phyloP scores from a whole-genome alignment of 2,797 vertebrate genomes.

The Pelobates cultripes region DNA sequence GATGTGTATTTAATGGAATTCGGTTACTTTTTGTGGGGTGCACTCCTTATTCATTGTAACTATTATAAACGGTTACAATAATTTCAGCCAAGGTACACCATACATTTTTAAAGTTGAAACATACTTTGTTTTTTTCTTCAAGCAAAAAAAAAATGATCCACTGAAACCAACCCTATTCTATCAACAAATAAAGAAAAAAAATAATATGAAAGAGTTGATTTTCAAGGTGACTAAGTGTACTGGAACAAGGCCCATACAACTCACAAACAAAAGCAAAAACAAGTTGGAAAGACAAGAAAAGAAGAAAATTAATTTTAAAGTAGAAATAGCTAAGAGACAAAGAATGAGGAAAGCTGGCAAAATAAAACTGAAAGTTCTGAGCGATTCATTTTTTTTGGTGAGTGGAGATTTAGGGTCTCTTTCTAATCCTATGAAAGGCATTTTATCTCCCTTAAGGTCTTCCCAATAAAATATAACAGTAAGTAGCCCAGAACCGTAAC shows the following conservation, averaged over 20 bases:
- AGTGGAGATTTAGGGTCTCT: conserved; percentile 41
- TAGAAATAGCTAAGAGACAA: conserved; percentile 41
- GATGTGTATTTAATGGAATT: too few relatives aligned
- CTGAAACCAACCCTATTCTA: conserved; percentile 45
- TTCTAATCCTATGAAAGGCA: conserved; percentile 42
- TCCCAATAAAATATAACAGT: conserved; percentile 47
- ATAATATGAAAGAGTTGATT: conserved; percentile 16
- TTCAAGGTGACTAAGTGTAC: conserved; percentile 52
- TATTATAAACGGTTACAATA: too few relatives aligned
- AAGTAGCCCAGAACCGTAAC: conserved; percentile 27
- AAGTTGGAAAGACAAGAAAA: conserved; percentile 29
- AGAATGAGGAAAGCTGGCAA: conserved; percentile 19
- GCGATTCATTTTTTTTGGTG: conserved; percentile 26
- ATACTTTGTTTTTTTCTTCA: conserved; percentile 14
- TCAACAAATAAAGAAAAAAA: conserved; percentile 36
- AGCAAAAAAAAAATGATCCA: conserved; percentile 39
- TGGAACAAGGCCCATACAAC: conserved; percentile 33
- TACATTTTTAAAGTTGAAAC: conserved; percentile 43
- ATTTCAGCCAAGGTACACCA: conserved; percentile 30
- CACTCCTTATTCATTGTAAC: too few relatives aligned
- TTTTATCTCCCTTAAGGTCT: conserved; percentile 52
- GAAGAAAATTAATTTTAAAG: conserved; percentile 34
- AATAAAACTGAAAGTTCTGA: conserved; percentile 36
- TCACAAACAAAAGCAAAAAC: conserved; percentile 21
- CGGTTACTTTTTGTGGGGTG: too few relatives aligned